phyloP scores from a whole-genome alignment of 2,113 vertebrate species.

The Takifugu bimaculatus region DNA sequence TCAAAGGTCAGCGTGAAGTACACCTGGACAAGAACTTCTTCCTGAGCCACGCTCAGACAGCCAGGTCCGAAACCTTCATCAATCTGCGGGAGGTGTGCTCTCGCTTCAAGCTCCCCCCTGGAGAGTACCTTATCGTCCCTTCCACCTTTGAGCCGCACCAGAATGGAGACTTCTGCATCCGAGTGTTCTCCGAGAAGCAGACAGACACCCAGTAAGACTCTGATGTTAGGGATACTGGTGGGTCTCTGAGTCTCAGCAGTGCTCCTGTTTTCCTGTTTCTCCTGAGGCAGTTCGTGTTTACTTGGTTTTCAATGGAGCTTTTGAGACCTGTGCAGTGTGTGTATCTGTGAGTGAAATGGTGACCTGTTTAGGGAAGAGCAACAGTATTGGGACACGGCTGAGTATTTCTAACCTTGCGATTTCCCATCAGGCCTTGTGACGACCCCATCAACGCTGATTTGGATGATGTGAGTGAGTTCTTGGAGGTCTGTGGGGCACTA shows the following conservation, averaged over 20 bases:
- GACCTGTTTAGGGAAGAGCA: too few relatives aligned
- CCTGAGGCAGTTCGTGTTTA: too few relatives aligned
- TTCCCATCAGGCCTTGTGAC: constrained; percentile 67
- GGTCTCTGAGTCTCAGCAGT: neutral
- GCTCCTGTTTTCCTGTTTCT: too few relatives aligned
- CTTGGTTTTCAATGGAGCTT: neutral
- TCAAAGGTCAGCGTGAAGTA: constrained; percentile 80
- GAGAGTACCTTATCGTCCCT: constrained; percentile 87
- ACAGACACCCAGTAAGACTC: constrained; percentile 76
- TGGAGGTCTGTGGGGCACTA: neutral
- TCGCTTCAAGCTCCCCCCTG: constrained; percentile 84
- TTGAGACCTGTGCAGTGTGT: too few relatives aligned
- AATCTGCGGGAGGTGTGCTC: constrained; percentile 89
- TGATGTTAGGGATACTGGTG: neutral
- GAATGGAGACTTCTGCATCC: constrained; percentile 89
- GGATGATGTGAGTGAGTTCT: constrained; percentile 58
- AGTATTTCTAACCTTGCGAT: neutral
- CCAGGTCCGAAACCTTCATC: constrained; percentile 88
- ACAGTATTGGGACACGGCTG: neutral
- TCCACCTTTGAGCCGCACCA: constrained; percentile 91
- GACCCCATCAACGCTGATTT: constrained; percentile 70
- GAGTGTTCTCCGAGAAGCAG: constrained; percentile 90
- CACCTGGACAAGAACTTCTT: constrained; percentile 92
- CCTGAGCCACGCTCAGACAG: constrained; percentile 83
- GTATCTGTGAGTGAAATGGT: neutral